Percentiles rank a stretch among this genome's conserved stretches.
Conservation (phyloP, 2,113 vertebrate genomes). For the Rissa tridactyla region DNA sequence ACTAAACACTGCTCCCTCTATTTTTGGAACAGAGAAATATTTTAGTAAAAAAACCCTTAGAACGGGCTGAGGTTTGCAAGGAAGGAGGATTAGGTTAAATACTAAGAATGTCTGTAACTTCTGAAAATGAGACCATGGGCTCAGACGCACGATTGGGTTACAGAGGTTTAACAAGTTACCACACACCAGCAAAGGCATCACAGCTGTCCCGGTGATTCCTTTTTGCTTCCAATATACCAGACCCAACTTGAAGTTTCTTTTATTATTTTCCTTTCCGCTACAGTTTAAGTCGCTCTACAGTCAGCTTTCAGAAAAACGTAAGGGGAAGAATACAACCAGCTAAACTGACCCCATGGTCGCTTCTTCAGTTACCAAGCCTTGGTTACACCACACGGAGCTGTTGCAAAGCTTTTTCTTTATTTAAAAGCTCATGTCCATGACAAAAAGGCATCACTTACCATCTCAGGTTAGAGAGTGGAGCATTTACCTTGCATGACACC, state of each 20-base stretch:
- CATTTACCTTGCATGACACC: fast-evolving
- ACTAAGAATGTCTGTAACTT: not conserved
- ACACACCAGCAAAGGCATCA: not conserved
- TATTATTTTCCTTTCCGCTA: not conserved
- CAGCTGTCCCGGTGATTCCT: not conserved
- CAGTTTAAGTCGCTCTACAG: not conserved
- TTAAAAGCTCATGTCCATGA: not conserved
- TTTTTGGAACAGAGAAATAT: not conserved
- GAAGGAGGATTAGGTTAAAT: not conserved
- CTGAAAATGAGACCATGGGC: not conserved
- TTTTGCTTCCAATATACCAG: not conserved
- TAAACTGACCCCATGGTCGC: not conserved
- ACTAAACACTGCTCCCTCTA: not conserved
- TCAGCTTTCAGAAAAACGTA: not conserved
- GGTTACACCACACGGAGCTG: not conserved
- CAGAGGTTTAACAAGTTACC: not conserved
- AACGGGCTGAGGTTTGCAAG: not conserved
- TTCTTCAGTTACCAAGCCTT: not conserved
- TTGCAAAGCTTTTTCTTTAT: not conserved
- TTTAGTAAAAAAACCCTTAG: not conserved
- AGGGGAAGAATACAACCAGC: not conserved
- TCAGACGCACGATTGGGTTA: not conserved
- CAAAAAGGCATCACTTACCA: not conserved
- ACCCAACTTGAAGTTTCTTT: not conserved
- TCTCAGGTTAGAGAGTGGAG: not conserved